Evolutionary conservation across 2,113 vertebrate genomes (phyloP), one percentile per base, ranked within the genome.

Genomic region (Erinaceus europaeus): DNA sequence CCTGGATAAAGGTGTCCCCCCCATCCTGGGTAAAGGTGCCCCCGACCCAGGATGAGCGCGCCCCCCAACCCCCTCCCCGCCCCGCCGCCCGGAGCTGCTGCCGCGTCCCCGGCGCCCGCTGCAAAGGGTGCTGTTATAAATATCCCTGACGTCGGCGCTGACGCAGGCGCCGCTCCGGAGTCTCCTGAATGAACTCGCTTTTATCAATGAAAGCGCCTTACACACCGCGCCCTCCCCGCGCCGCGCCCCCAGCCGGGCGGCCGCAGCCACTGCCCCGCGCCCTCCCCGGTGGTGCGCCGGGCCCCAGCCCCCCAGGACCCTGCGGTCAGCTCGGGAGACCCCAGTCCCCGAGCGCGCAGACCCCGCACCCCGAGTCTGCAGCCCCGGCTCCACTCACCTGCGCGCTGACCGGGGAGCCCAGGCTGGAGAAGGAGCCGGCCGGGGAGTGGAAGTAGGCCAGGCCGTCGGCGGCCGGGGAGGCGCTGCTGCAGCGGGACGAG

Each of bases 121-220:
- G 91, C 95, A 97, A 97, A 95, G 98, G 98, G 98, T 97, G 97
- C 97, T 97, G 98, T 98, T 98, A 98, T 98, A 98, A 98, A 98
- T 98, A 98, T 98, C 97, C 97, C 97, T 98, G 98, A 99, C 98
- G 99, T 99, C 98, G 97, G 96, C 96, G 93, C 97, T 99, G 98
- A 99, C 99, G 99, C 98, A 99, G 97, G 96, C 89, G 96, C 97
- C 97, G 98, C 98, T 98, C 98, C 97, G 98, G 98, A 99, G 98
- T 99, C 98, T 99, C 98, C 99, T 99, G 97, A 98, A 99, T 99
- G 98, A 98, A 98, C 98, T 98, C 98, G 93, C 96, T 98, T 98
- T 98, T 98, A 98, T 99, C 98, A 99, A 98, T 98, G 98, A 98
- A 98, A 94, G 97, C 93, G 97, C 98, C 98, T 98, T 98, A 98